Evolutionary conservation across 2,797 vertebrate genomes (phyloP), one percentile per base, ranked within the genome.

Genomic region (Cyprinodon diabolis): DNA sequence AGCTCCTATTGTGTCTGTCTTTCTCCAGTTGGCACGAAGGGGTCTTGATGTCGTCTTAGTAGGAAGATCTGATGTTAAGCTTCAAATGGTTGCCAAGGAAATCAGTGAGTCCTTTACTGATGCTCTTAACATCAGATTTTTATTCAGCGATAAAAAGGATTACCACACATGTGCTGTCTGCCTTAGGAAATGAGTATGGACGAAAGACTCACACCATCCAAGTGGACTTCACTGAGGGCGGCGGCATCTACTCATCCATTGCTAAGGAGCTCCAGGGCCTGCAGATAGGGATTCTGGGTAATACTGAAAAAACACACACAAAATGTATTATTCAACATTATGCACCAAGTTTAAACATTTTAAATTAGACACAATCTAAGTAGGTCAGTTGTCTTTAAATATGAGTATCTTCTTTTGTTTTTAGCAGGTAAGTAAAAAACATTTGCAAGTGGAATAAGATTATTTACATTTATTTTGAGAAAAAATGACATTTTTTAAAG

Each of bases 241-340:
- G 83, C 45, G 85, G 84, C 45, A 94, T 95, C 76, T 96, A 96
- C n/a, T 82, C 90, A 4, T 69, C 69, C 4, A 93, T 96, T n/a
- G 84, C 85, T 13, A 63, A 89, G 11, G 69, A 78, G 43, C 88
- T 97, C 21, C 79, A 86, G 35, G 92, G 84, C 77, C 84, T 96
- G 85, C 90, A 96, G 55, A 93, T 96, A 1, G 96, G 95, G 80
- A 91, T 96, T 85, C 85, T 96, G 78, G 96, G 96, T 96, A 94
- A 86, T 43, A 55, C 9, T 48, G 45, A 17, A 72, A 43, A 76
- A 72, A 19, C 4, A 66, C 4, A 54, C 0, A 9, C 17, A 3
- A 4, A 71, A 37, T 7, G 74, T 19, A 49, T 63, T 66, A 10
- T 54, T 65, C 14, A 23, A 17, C 63, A 25, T 30, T 30, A 30